Percentiles rank a stretch among this genome's conserved stretches.
Evolutionary conservation across 2,797 vertebrate genomes (phyloP).

Genomic region (Poecilia gillii): DNA sequence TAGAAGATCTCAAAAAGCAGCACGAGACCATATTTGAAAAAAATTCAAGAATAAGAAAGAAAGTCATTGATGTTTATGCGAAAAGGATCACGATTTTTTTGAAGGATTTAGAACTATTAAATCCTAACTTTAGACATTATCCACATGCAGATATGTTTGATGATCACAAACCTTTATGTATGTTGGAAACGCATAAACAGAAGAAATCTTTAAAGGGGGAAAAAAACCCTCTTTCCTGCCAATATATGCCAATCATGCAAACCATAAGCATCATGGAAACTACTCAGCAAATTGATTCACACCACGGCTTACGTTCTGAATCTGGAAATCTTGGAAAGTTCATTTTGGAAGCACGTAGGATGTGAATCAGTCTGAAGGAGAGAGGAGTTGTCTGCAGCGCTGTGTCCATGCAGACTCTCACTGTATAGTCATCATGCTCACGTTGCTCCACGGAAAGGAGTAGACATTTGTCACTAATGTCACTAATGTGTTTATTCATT

Average conservation of each 20-base stretch:
- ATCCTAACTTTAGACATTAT: not conserved
- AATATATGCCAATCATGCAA: not conserved
- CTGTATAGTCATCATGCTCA: conserved; percentile 11
- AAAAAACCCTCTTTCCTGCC: not conserved
- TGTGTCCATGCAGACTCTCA: conserved; percentile 9
- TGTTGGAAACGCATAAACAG: not conserved
- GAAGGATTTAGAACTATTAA: not conserved
- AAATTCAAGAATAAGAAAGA: not conserved
- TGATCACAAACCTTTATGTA: not conserved
- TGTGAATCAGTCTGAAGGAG: conserved; percentile 6
- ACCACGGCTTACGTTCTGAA: not conserved
- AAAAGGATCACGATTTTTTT: not conserved
- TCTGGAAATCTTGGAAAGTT: conserved; percentile 15
- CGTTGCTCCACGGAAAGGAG: conserved; percentile 25
- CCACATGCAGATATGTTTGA: not conserved
- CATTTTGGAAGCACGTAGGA: not conserved
- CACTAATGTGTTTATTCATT: conserved; percentile 39
- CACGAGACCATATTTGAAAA: not conserved
- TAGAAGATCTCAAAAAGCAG: not conserved
- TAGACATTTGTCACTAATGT: conserved; percentile 36
- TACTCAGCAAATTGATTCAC: not conserved
- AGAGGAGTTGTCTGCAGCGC: conserved; percentile 17
- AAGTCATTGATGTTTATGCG: not conserved
- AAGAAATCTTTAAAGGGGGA: not conserved
- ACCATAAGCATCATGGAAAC: not conserved